phyloP scores from a whole-genome alignment of 1,140 invertebrate species.

The Dinoponera quadriceps region DNA sequence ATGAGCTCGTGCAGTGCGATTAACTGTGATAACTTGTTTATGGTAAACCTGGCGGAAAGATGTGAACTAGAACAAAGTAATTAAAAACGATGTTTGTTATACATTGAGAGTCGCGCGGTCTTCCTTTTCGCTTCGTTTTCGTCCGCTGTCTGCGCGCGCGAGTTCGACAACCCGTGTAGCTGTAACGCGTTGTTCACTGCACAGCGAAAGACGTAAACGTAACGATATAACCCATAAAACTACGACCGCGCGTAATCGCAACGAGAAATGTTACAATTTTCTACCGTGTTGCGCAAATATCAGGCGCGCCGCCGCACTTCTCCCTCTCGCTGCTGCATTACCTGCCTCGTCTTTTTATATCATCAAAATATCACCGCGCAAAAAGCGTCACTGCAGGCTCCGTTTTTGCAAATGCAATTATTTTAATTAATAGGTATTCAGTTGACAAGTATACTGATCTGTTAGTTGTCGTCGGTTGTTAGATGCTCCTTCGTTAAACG shows the following conservation, averaged over 20 bases:
- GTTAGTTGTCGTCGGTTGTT: background rate
- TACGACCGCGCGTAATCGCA: background rate
- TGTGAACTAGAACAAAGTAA: background rate
- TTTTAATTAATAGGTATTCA: background rate
- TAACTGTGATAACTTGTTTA: background rate
- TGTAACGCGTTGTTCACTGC: background rate
- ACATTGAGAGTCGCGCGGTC: constrained; percentile 1
- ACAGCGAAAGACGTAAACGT: background rate
- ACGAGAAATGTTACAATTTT: constrained; percentile 11
- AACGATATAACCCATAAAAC: constrained; percentile 34
- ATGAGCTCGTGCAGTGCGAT: background rate
- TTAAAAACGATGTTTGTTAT: constrained; percentile 22
- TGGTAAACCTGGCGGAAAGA: background rate
- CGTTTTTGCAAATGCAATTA: background rate
- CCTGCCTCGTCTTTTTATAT: constrained; percentile 8
- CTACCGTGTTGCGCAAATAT: background rate
- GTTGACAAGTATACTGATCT: background rate
- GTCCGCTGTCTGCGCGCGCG: background rate
- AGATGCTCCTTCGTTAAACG: constrained; percentile 12
- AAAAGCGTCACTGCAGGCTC: background rate
- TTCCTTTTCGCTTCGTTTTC: background rate
- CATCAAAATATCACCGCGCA: background rate
- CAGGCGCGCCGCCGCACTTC: background rate
- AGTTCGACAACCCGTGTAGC: constrained; percentile 16
- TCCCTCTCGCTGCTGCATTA: background rate